A percentile compares a stretch with the other conserved stretches of the same genome.
Conservation (phyloP, 2,797 vertebrate genomes). For the Champsocephalus gunnari region DNA sequence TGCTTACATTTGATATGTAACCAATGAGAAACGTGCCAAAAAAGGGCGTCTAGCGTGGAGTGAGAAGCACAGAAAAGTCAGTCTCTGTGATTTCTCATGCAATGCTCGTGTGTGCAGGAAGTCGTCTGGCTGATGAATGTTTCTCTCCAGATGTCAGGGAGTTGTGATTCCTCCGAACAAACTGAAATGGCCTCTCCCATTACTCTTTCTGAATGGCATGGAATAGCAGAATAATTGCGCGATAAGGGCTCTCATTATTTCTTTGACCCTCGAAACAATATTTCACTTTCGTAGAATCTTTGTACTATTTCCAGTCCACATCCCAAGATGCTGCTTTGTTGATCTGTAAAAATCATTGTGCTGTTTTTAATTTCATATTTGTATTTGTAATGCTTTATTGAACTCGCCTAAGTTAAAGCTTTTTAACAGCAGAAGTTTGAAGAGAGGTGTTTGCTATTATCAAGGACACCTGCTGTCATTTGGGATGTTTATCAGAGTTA, state of each 20-base stretch:
- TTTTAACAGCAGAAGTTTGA: constrained; percentile 15
- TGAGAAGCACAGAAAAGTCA: constrained; percentile 9
- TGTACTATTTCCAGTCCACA: constrained; percentile 15
- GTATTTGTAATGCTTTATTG: neutral
- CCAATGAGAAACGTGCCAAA: neutral
- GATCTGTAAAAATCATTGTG: constrained; percentile 1
- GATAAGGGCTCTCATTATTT: constrained; percentile 55
- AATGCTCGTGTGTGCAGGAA: neutral
- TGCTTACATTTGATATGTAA: neutral
- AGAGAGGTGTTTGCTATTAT: neutral
- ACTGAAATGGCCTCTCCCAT: constrained; percentile 53
- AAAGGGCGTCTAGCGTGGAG: neutral
- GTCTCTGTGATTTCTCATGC: constrained; percentile 21
- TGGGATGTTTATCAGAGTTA: constrained; percentile 4
- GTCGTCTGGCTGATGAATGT: constrained; percentile 50
- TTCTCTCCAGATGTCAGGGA: constrained; percentile 45
- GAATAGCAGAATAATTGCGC: constrained; percentile 52
- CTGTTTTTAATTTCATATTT: neutral
- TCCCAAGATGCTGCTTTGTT: constrained; percentile 7
- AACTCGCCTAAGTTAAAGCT: neutral
- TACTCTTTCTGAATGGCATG: constrained; percentile 49
- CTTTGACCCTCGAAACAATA: constrained; percentile 44
- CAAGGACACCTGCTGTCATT: neutral
- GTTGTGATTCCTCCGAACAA: constrained; percentile 45
- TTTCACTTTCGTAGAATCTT: constrained; percentile 31